Percentiles rank a stretch among this genome's conserved stretches.
Conservation (phyloP, 2,888 invertebrate genomes). For the Tetramorium bicarinatum region DNA sequence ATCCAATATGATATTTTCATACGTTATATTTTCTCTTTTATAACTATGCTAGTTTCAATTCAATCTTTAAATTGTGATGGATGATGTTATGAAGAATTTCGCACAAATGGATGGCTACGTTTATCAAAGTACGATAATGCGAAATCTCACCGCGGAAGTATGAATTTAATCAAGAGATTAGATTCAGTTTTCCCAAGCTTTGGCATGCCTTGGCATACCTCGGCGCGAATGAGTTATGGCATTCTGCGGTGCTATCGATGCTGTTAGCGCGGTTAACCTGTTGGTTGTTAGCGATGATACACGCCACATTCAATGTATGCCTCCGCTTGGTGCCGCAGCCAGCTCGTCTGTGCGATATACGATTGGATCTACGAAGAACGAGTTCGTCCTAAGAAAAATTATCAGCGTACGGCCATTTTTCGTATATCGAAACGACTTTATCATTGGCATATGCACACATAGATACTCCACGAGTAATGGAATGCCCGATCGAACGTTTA, state of each 20-base stretch:
- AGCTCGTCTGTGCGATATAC: constrained; percentile 34
- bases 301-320: constrained; percentile 52
- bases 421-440: constrained; percentile 42
- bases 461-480: constrained; percentile 3
- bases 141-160: constrained; percentile 30
- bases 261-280: constrained; percentile 54
- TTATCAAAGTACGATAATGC: constrained; percentile 11
- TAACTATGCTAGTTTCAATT: neutral
- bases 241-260: constrained; percentile 53
- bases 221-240: constrained; percentile 45
- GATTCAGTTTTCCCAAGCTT: constrained; percentile 50
- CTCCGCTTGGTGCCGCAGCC: constrained; percentile 19
- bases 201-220: constrained; percentile 31
- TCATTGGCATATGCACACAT: constrained; percentile 10
- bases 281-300: constrained; percentile 55
- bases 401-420: constrained; percentile 27
- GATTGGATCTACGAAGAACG: constrained; percentile 45
- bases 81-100: neutral
- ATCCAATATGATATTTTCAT: neutral
- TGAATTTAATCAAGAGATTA: constrained; percentile 54
- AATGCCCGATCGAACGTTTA: constrained; percentile 15
- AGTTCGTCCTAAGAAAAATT: constrained; percentile 41
- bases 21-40: neutral
- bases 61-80: neutral
- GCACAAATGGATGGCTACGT: neutral